A percentile compares a stretch with the other conserved stretches of the same genome.
phyloP scores from a whole-genome alignment of 2,888 invertebrate genomes.

The Oscheius sp. region DNA sequence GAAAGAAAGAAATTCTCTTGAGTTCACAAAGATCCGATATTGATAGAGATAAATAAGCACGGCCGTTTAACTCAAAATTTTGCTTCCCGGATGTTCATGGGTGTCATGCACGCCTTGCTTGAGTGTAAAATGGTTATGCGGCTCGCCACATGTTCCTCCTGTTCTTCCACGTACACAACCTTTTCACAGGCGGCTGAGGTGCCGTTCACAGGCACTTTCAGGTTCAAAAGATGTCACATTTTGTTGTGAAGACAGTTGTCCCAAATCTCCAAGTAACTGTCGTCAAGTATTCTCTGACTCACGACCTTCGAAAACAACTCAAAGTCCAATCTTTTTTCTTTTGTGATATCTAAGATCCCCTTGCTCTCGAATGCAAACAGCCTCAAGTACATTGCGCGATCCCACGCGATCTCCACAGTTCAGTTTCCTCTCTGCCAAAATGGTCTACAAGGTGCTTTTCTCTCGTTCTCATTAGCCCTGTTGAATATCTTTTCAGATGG shows the following conservation, averaged over 20 bases:
- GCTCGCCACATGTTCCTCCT: constrained; percentile 25
- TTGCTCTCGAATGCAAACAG: not conserved
- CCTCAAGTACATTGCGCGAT: constrained; percentile 21
- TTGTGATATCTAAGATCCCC: constrained; percentile 2
- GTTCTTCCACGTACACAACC: not conserved
- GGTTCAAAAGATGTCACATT: not conserved
- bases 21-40: not conserved
- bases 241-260: not conserved
- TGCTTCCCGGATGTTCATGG: not conserved
- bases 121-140: constrained; percentile 24
- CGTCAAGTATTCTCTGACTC: not conserved
- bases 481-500: constrained; percentile 7
- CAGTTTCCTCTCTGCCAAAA: not conserved
- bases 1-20: not conserved
- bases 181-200: not conserved
- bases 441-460: constrained; percentile 5
- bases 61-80: not conserved
- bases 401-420: not conserved
- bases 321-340: not conserved
- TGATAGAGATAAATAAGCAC: too few species aligned
- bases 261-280: not conserved
- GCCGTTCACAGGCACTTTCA: not conserved
- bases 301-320: not conserved
- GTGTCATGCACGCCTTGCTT: not conserved
- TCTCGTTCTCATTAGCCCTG: not conserved